Conservation (phyloP, 2,888 invertebrate species). For the Agapostemon virescens region DNA sequence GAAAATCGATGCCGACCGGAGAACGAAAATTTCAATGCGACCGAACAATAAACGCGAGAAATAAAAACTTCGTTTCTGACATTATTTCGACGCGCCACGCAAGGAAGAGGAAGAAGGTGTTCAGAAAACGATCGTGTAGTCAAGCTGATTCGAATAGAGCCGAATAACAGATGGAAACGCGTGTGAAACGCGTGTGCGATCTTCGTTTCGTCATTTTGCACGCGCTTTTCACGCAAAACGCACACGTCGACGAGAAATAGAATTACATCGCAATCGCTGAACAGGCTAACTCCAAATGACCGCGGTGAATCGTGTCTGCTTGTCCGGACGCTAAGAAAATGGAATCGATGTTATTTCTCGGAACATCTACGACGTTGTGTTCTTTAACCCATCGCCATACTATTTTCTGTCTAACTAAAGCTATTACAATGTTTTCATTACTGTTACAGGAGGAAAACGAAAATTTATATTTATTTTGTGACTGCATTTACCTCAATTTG, state of each 20-base stretch:
- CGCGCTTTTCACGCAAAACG: conserved; percentile 9
- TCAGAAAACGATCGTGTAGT: conserved; percentile 15
- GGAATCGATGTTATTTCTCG: conserved; percentile 13
- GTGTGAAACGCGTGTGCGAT: neutral
- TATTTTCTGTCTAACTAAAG: too few relatives aligned
- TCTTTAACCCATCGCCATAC: too few relatives aligned
- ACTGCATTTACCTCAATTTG: too few relatives aligned
- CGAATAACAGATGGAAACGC: neutral
- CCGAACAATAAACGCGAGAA: conserved; percentile 18
- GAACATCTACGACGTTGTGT: too few relatives aligned
- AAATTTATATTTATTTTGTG: too few relatives aligned
- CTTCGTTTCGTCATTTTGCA: conserved; percentile 12
- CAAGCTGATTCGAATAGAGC: conserved; percentile 22
- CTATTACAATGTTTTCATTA: too few relatives aligned
- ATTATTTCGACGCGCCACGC: neutral
- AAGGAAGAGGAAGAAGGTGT: neutral
- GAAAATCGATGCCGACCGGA: neutral
- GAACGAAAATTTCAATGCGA: conserved; percentile 14
- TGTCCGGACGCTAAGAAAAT: conserved; percentile 5
- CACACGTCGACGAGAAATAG: neutral
- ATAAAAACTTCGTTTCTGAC: conserved; percentile 30
- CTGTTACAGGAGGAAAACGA: too few relatives aligned
- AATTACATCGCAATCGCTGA: conserved; percentile 43
- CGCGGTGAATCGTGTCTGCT: conserved; percentile 6
- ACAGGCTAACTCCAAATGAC: conserved; percentile 16